Conservation (phyloP, 2,797 vertebrate species). For the Erpetoichthys calabaricus region DNA sequence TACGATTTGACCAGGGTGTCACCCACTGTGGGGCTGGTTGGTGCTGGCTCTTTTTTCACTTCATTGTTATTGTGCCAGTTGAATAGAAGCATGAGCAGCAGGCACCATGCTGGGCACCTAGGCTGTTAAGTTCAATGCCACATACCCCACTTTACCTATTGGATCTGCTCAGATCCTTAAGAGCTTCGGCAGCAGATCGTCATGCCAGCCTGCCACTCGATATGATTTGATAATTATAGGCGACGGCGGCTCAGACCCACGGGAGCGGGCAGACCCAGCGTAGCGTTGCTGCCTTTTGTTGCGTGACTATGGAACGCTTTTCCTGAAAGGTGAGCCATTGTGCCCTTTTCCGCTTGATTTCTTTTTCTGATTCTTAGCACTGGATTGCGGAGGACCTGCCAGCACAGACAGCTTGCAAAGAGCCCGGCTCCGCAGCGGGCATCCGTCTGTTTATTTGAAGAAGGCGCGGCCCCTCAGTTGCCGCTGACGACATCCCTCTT, state of each 20-base stretch:
- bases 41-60: no score
- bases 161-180: neutral
- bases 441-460: neutral
- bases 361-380: neutral
- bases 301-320: neutral
- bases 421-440: neutral
- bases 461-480: neutral
- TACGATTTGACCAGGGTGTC: no score
- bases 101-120: no score
- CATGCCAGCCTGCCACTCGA: neutral
- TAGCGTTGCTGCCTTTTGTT: slow-evolving; percentile 6
- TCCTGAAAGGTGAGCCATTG: slow-evolving; percentile 4
- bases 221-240: no score
- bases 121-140: no score
- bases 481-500: no score
- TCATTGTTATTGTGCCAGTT: no score
- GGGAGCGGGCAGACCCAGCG: slow-evolving; percentile 2
- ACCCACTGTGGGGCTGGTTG: no score
- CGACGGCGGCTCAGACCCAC: neutral
- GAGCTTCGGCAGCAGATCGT: neutral
- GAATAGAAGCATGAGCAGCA: no score
- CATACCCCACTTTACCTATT: no score
- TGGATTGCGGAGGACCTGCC: neutral
- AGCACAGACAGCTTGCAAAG: neutral
- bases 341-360: slow-evolving; percentile 9